Conservation (phyloP, 1,140 invertebrate species). For the Drosophila elegans region DNA sequence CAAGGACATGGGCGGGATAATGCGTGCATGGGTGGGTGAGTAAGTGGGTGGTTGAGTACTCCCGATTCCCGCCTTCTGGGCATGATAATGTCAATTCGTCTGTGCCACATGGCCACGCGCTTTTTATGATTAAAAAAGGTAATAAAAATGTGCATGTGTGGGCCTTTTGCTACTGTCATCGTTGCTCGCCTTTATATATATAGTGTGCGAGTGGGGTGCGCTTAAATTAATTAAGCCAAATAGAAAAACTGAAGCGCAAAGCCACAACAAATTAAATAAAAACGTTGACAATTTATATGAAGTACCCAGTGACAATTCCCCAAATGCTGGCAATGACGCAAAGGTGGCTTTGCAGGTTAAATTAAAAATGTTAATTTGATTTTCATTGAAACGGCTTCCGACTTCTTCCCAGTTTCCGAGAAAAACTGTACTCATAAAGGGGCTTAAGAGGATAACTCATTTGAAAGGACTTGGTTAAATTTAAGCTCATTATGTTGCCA, state of each 20-base stretch:
- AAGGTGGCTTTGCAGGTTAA: not conserved
- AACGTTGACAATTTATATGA: constrained; percentile 61
- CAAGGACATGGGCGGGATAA: constrained; percentile 6
- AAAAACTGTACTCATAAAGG: not conserved
- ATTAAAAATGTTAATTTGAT: constrained; percentile 58
- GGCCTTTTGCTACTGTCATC: constrained; percentile 33
- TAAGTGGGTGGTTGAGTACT: not conserved
- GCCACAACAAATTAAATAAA: constrained; percentile 75
- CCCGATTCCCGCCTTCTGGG: not conserved
- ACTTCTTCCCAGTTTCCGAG: not conserved
- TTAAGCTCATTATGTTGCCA: not conserved
- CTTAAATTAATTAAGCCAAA: constrained; percentile 78
- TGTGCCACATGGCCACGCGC: constrained; percentile 70
- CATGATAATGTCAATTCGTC: constrained; percentile 64
- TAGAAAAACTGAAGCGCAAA: constrained; percentile 49
- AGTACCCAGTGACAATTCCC: constrained; percentile 13
- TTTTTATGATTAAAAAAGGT: constrained; percentile 77
- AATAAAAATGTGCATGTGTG: constrained; percentile 47
- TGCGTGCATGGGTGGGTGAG: constrained; percentile 6
- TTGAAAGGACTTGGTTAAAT: not conserved
- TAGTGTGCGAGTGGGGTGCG: constrained; percentile 7
- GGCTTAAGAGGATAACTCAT: not conserved
- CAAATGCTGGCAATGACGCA: constrained; percentile 5
- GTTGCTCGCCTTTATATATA: not conserved
- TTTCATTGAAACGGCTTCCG: constrained; percentile 11